phyloP scores from a whole-genome alignment of 2,797 vertebrate genomes.

The Ctenosaura bakeri region DNA sequence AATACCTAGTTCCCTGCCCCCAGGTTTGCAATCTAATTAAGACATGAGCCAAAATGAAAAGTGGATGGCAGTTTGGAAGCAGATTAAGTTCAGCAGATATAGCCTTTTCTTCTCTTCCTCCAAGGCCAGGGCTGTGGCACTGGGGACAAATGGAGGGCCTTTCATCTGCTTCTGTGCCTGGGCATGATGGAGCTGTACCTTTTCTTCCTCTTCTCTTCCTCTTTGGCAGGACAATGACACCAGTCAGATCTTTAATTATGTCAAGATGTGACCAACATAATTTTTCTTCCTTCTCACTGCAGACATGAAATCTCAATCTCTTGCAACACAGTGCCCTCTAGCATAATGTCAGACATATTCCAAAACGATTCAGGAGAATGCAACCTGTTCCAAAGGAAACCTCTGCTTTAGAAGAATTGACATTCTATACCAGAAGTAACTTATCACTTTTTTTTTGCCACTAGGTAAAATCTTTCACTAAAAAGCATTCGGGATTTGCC shows the following conservation, averaged over 20 bases:
- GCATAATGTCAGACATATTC: constrained; percentile 58
- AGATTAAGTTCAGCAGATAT: too few relatives aligned
- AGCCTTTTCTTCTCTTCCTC: too few relatives aligned
- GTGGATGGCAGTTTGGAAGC: too few relatives aligned
- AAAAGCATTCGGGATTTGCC: background rate
- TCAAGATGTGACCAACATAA: background rate
- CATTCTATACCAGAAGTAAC: background rate
- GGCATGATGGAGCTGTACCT: too few relatives aligned
- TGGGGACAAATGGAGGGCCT: too few relatives aligned
- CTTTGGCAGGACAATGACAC: background rate
- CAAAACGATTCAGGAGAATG: constrained; percentile 23
- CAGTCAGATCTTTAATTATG: fast-evolving
- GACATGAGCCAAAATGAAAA: too few relatives aligned
- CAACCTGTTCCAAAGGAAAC: background rate
- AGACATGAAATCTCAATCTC: constrained; percentile 45
- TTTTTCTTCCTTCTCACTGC: constrained; percentile 21
- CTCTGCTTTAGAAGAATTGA: background rate
- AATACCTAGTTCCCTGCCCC: too few relatives aligned
- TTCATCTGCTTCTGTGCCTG: too few relatives aligned
- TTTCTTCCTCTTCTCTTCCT: too few relatives aligned
- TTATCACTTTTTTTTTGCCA: background rate
- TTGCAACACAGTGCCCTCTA: constrained; percentile 80
- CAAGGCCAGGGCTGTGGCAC: too few relatives aligned
- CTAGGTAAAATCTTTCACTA: background rate
- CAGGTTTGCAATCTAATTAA: too few relatives aligned